Base-by-base conservation (phyloP, 2,888 invertebrate species). In the Caenorhabditis macrosperma region DNA sequence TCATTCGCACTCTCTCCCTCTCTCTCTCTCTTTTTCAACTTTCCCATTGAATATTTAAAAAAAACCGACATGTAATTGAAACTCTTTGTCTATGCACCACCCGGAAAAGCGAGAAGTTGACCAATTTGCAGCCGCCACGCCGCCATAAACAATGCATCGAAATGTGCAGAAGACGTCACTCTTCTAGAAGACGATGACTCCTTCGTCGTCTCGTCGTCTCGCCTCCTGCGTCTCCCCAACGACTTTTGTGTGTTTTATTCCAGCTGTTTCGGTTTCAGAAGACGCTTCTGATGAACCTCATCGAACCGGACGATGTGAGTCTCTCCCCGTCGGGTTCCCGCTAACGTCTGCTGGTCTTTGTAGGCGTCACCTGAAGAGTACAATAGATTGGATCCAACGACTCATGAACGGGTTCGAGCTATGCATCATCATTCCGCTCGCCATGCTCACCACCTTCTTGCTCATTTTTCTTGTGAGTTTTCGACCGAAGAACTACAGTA, bases 401-500 rank as follows among this genome's bases (percentile, higher is more conserved):
- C 10, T 46, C 5, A 57, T 64, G 26, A 30, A 72, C 63, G 72
- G 72, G 55, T 72, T 72, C 57, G 72, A 72, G 26, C 15, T 72
- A 24, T 72, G 64, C 35, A 46, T 72, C 0, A 72, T 72, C 26
- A 48, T 72, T 38, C 72, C 72, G 26, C 12, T 72, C n/a, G 63
- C 72, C 33, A 72, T 72, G 72, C 35, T 72, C 22, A 72, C 72
- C 46, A 72, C 72, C 5, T 72, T 72, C 28, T 15, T 72, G 46
- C 55, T 72, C 35, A 72, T 72, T n/a, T 63, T 72, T 50, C 38
- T 72, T 41, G 72, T 72, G 41, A 57, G 61, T 2, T n/a, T 12
- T 55, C 35, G 6, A 20, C 15, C n/a, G 41, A 10, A 46, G 20
- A 10, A 26, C 30, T 41, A 41, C 41, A 41, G 33, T 33, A 33